These are phyloP conservation scores for Papilio polytes DNA, from an alignment of 1,140 invertebrate genomes.

Conservation along the genomic window DNA sequence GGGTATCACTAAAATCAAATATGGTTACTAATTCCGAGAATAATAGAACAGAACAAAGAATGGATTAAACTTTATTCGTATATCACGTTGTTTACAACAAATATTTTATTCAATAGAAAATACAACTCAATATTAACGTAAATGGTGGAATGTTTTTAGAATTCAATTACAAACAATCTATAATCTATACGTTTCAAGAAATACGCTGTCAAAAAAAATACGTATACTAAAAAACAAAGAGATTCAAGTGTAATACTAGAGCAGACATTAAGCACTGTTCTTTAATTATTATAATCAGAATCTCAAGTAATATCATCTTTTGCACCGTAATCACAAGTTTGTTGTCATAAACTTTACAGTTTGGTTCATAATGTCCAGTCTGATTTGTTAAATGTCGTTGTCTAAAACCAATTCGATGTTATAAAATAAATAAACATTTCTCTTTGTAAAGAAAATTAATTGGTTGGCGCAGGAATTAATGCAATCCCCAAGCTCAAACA, in stretches of 20 bases:
- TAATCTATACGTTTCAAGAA: not conserved
- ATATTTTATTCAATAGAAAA: not conserved
- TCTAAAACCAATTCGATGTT: not conserved
- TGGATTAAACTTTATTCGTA: not conserved
- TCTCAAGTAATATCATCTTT: no score
- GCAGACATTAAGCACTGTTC: no score
- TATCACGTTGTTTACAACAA: not conserved
- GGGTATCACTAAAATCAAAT: no score
- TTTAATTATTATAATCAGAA: no score
- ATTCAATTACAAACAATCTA: not conserved
- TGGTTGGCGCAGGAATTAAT: constrained; percentile 24
- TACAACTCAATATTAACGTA: not conserved
- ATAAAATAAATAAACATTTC: not conserved
- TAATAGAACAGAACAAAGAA: not conserved
- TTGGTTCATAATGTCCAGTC: not conserved
- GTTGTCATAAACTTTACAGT: no score
- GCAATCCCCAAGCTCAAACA: constrained; percentile 25
- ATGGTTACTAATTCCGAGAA: not conserved
- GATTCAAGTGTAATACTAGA: no score
- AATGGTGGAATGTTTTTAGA: not conserved
- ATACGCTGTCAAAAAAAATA: not conserved
- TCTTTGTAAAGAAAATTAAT: constrained; percentile 15
- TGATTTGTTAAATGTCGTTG: not conserved
- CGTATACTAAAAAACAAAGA: not conserved
- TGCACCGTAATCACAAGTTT: no score